Percentiles rank a stretch among this genome's conserved stretches.
These are phyloP conservation scores for Potamarius usumacintae DNA, from an alignment of 2,113 vertebrate species.

Conservation along the genomic window DNA sequence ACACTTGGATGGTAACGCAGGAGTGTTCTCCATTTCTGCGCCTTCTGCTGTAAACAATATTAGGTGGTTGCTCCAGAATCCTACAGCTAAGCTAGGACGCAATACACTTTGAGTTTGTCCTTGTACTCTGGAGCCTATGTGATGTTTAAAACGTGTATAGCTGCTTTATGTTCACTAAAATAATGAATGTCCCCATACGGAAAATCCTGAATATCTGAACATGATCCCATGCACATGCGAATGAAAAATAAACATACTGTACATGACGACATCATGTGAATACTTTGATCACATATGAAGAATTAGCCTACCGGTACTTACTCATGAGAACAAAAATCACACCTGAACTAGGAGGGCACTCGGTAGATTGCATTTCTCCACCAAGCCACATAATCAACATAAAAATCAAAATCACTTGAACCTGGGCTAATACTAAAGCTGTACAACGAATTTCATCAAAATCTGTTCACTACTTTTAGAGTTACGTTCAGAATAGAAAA, in stretches of 20 bases:
- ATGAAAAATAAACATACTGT: background rate
- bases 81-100: conserved; percentile 18
- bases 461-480: no score
- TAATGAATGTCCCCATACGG: no score
- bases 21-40: background rate
- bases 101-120: background rate
- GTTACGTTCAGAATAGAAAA: no score
- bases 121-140: background rate
- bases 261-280: no score
- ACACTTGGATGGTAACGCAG: background rate
- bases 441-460: no score
- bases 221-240: background rate
- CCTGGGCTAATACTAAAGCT: no score
- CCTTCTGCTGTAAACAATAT: background rate
- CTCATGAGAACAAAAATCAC: background rate
- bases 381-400: background rate
- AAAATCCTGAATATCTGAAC: background rate
- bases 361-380: no score
- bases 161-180: background rate
- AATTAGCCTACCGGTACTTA: background rate
- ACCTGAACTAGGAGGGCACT: background rate
- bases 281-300: background rate
- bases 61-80: conserved; percentile 2
- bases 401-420: no score
- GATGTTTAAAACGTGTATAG: background rate